phyloP scores from a whole-genome alignment of 2,797 vertebrate species.

The Lateolabrax maculatus region DNA sequence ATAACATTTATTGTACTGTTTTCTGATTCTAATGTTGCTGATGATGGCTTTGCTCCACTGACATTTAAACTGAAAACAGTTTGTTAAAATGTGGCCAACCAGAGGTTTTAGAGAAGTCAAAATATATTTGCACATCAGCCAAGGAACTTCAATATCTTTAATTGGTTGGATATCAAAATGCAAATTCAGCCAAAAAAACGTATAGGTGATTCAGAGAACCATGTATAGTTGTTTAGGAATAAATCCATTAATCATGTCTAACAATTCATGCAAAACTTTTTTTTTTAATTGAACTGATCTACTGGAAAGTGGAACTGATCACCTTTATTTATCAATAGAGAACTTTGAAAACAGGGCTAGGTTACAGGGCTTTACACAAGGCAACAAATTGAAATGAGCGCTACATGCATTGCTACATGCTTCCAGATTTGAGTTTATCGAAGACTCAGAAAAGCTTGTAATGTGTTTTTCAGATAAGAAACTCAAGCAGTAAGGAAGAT shows the following conservation, averaged over 20 bases:
- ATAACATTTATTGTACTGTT: not conserved
- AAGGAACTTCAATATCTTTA: not conserved
- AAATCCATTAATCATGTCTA: not conserved
- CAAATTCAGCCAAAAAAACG: not conserved
- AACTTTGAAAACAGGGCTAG: not conserved
- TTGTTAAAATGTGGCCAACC: not conserved
- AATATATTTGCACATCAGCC: constrained; percentile 1
- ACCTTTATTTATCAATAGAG: not conserved
- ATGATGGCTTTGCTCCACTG: not conserved
- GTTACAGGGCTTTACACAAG: not conserved
- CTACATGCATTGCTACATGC: constrained; percentile 9
- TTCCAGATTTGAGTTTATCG: constrained; percentile 9
- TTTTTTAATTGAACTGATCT: not conserved
- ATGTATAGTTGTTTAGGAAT: not conserved
- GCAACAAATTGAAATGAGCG: constrained; percentile 5
- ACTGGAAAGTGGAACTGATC: not conserved
- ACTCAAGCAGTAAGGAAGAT: not conserved
- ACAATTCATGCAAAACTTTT: not conserved
- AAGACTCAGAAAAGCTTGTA: constrained; percentile 5
- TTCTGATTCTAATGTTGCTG: not conserved
- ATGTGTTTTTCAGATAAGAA: constrained; percentile 26
- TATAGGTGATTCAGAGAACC: not conserved
- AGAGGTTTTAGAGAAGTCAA: not conserved
- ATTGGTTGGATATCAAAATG: not conserved
- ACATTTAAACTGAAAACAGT: constrained; percentile 4